Conservation (phyloP, 2,888 invertebrate species). For the Drosophila demipolita region DNA sequence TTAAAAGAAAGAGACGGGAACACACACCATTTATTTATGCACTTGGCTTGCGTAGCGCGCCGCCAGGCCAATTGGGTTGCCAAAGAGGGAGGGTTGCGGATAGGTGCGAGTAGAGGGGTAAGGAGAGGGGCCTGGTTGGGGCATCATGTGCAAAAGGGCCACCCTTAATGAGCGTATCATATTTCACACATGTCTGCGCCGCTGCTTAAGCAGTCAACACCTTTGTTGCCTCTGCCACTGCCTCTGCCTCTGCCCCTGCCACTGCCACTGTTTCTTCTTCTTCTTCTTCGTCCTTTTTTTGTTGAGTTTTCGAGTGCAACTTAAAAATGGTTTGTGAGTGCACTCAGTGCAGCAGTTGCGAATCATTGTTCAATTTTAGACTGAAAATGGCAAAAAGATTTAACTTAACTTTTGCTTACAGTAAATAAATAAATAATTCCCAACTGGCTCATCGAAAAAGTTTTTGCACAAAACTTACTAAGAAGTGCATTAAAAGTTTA, state of each 20-base stretch:
- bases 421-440: constrained; percentile 42
- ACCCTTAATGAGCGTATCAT: constrained; percentile 72
- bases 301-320: constrained; percentile 39
- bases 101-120: neutral
- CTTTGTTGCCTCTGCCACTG: constrained; percentile 24
- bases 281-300: constrained; percentile 1
- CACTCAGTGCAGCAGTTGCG: constrained; percentile 25
- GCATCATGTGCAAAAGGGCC: constrained; percentile 26
- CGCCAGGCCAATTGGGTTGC: constrained; percentile 26
- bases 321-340: constrained; percentile 53
- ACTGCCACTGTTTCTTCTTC: neutral
- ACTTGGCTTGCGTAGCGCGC: constrained; percentile 62
- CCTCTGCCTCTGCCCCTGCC: no score
- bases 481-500: constrained; percentile 5
- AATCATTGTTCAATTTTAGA: neutral
- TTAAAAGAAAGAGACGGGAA: constrained; percentile 16
- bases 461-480: neutral
- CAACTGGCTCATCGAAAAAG: constrained; percentile 24
- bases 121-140: neutral
- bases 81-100: neutral
- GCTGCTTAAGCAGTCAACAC: constrained; percentile 59
- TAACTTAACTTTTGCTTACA: constrained; percentile 7
- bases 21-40: constrained; percentile 67
- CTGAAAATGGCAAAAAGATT: constrained; percentile 2
- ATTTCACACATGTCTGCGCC: constrained; percentile 64